Base-by-base conservation (phyloP, 1,140 invertebrate genomes). In the Heliconius himera region DNA sequence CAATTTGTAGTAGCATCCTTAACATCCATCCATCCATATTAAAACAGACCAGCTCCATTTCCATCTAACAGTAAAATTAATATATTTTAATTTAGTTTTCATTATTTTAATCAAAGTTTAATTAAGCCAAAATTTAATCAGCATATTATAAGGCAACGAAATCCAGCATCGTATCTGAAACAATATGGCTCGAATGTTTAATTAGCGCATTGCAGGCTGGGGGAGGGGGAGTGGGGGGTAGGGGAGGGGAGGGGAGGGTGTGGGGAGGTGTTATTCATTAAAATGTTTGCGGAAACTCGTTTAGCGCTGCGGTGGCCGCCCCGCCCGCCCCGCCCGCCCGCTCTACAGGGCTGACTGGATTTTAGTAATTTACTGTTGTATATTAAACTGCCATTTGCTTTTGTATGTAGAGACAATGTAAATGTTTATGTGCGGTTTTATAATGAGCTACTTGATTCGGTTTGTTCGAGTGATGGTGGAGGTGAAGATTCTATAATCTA, bases 211-310 rank as follows among this genome's bases (percentile, higher is more conserved):
- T 90, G 90, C 88, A 86, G 89, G 86, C 87, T 87, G 81, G 77
- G 82, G 79, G 76, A 60, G 83, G 76, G 33, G 33, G 33, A 33
- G 78, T 81, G 76, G 77, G 83, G 85, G 87, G 89, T 87, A 88
- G 89, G 41, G 78, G 76, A 76, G 83, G 85, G 87, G 89, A 88
- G 89, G 89, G 41, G 78, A 36, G 83, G 76, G 78, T 80, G 74
- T 78, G 83, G 85, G 87, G 89, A 87, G 89, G 90, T 89, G 90
- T 92, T 92, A 92, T 92, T 94, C 90, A 94, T 93, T 94, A 93
- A 92, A 94, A 94, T 92, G 91, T 93, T 93, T 90, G 91, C 87
- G 89, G 90, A 93, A 92, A 93, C 92, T 93, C 91, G 91, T 92
- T 94, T 94, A 94, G 89, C 88, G 87, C 83, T 89, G 91, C 88